These are phyloP conservation scores for Bombus polaris DNA, from an alignment of 1,140 invertebrate species.

Conservation along the genomic window DNA sequence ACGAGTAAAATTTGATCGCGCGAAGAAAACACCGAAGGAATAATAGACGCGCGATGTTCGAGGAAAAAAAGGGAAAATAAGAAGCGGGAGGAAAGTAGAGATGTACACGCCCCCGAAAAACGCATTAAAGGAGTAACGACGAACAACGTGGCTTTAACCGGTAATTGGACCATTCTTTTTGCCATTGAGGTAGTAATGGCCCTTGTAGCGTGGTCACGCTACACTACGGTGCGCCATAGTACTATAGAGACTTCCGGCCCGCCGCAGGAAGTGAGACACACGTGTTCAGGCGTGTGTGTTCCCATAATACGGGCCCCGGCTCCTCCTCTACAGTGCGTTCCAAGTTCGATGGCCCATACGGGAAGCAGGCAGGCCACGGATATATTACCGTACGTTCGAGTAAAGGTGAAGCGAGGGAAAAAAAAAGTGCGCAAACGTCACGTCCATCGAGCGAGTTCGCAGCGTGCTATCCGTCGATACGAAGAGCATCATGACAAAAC, in stretches of 20 bases:
- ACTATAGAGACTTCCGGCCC: constrained; percentile 81
- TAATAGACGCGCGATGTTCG: too few species aligned
- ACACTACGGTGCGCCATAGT: constrained; percentile 76
- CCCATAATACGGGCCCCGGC: constrained; percentile 67
- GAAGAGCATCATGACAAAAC: too few species aligned
- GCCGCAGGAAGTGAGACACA: constrained; percentile 80
- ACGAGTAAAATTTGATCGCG: not conserved
- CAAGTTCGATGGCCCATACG: constrained; percentile 56
- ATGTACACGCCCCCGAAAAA: constrained; percentile 32
- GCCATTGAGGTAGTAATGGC: constrained; percentile 76
- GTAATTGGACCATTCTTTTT: constrained; percentile 76
- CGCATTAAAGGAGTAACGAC: constrained; percentile 43
- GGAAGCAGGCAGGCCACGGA: constrained; percentile 38
- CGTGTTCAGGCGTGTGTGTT: constrained; percentile 79
- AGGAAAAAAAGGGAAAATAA: not conserved
- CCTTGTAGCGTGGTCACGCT: constrained; percentile 78
- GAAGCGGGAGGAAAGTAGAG: not conserved
- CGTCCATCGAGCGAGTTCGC: constrained; percentile 9
- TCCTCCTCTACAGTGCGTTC: constrained; percentile 57
- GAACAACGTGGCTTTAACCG: constrained; percentile 65
- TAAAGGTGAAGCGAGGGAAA: constrained; percentile 42
- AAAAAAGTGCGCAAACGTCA: constrained; percentile 48
- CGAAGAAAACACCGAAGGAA: too few species aligned
- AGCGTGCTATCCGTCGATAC: not conserved
- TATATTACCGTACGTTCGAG: constrained; percentile 47